Evolutionary conservation across 2,797 vertebrate genomes (phyloP), one percentile per base, ranked within the genome.

Genomic region (Glossophaga mutica): DNA sequence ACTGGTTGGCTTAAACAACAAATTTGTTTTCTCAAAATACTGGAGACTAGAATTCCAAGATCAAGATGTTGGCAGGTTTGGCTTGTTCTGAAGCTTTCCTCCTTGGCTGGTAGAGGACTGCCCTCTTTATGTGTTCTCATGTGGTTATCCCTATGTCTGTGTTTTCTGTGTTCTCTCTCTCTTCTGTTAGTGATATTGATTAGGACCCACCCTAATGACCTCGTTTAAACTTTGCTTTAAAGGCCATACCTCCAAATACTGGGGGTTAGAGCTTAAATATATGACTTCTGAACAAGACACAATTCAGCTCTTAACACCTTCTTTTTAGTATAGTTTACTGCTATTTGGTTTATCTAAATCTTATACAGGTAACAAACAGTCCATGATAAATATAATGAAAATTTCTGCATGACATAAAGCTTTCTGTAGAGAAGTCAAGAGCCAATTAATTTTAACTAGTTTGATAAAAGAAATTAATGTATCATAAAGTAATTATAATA

Each of bases 361-460:
- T 79, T 77, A 92, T 6, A 73, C 24, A 59, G 34, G 3, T 93
- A 76, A 91, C 5, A 0, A 76, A 91, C 5, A 0, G 86, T 91
- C 32, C 14, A 37, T 71, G 44, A 42, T 77, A 88, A 42, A 85
- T 89, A 57, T 32, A 50, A 34, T 71, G 44, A 94, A 85, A 89
- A 77, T 73, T 74, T 79, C 12, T 67, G 5, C 7, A 42, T 94
- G 42, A 50, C 26, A 22, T 71, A 76, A 94, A 84, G 15, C 29
- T 95, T 91, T 91, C 67, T 87, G 0, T 78, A 83, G 34, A 78
- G n/a, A 83, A 86, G 29, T 77, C 37, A 90, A 81, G 71, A 86
- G 29, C 65, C 76, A 94, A 3, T 77, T 88, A 78, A 93, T 78
- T 94, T 94, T 86, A 83, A 67, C 37, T 44, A 90, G 1, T 92